Evolutionary conservation across 1,140 invertebrate genomes (phyloP).

Genomic region (Leptinotarsa lineolata): DNA sequence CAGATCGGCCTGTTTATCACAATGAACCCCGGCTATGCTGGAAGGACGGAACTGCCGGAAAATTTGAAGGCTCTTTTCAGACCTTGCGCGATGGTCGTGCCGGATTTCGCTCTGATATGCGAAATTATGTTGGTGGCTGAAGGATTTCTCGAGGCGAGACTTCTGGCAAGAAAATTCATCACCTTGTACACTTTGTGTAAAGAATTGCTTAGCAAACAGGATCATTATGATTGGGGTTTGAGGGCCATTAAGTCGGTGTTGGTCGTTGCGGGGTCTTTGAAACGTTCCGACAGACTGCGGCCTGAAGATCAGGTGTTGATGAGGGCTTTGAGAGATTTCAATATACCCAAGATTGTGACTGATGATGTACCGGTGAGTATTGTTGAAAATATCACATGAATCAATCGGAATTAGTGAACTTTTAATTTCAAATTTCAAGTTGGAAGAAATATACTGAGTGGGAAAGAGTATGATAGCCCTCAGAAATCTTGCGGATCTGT

Average conservation of each 20-base stretch:
- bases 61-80: slow-evolving; percentile 73
- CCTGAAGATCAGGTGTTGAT: slow-evolving; percentile 81
- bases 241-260: slow-evolving; percentile 91
- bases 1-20: slow-evolving; percentile 89
- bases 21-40: slow-evolving; percentile 92
- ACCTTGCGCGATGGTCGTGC: slow-evolving; percentile 94
- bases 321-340: slow-evolving; percentile 89
- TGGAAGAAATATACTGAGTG: too few species aligned
- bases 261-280: slow-evolving; percentile 84
- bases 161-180: slow-evolving; percentile 89
- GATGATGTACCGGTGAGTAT: slow-evolving; percentile 73
- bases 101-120: slow-evolving; percentile 90
- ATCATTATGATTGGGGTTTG: slow-evolving; percentile 94
- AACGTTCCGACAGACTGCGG: slow-evolving; percentile 68
- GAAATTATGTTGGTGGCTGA: slow-evolving; percentile 94
- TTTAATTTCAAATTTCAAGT: too few species aligned
- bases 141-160: slow-evolving; percentile 85
- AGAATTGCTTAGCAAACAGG: slow-evolving; percentile 88
- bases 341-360: slow-evolving; percentile 90
- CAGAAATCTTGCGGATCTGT: too few species aligned
- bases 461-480: too few species aligned
- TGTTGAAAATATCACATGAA: background rate
- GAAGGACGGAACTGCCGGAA: slow-evolving; percentile 74
- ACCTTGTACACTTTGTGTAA: slow-evolving; percentile 86
- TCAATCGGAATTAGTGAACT: too few species aligned